A percentile compares a stretch with the other conserved stretches of the same genome.
Evolutionary conservation across 2,888 invertebrate species (phyloP).

Genomic region (Thymelicus sylvestris): DNA sequence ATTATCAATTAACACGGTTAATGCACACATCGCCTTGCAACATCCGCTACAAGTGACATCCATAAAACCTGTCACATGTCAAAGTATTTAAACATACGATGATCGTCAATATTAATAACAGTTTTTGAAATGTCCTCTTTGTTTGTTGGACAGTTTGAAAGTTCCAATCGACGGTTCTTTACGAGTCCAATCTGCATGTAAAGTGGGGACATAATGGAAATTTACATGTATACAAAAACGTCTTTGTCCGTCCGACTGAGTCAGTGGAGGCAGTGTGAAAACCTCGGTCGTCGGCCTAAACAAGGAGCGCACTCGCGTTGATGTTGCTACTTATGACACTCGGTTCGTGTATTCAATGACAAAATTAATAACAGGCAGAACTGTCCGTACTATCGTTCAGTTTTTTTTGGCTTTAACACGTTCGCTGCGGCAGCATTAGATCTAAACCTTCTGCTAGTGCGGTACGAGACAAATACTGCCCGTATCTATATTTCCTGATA

Average conservation of each 20-base stretch:
- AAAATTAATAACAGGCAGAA: too few species aligned
- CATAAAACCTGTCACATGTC: constrained; percentile 47
- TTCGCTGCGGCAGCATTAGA: too few species aligned
- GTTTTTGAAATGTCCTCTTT: constrained; percentile 54
- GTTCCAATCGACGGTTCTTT: constrained; percentile 59
- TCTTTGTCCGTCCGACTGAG: constrained; percentile 66
- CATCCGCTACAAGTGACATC: constrained; percentile 25
- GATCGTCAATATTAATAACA: constrained; percentile 59
- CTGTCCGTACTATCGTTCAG: too few species aligned
- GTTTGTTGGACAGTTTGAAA: constrained; percentile 57
- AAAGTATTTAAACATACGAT: constrained; percentile 49
- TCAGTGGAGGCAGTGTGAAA: constrained; percentile 66
- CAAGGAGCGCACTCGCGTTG: constrained; percentile 50
- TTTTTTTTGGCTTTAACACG: too few species aligned
- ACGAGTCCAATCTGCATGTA: constrained; percentile 75
- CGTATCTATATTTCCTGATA: too few species aligned
- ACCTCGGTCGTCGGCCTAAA: constrained; percentile 72
- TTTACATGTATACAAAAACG: constrained; percentile 76
- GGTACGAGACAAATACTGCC: too few species aligned
- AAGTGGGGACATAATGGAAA: constrained; percentile 70
- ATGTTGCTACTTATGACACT: constrained; percentile 52
- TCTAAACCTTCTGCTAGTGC: too few species aligned
- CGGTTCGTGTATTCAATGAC: too few species aligned
- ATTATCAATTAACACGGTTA: not conserved
- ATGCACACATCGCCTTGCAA: constrained; percentile 6